Evolutionary conservation across 1,140 invertebrate genomes (phyloP).

Genomic region (Hyphantria cunea): DNA sequence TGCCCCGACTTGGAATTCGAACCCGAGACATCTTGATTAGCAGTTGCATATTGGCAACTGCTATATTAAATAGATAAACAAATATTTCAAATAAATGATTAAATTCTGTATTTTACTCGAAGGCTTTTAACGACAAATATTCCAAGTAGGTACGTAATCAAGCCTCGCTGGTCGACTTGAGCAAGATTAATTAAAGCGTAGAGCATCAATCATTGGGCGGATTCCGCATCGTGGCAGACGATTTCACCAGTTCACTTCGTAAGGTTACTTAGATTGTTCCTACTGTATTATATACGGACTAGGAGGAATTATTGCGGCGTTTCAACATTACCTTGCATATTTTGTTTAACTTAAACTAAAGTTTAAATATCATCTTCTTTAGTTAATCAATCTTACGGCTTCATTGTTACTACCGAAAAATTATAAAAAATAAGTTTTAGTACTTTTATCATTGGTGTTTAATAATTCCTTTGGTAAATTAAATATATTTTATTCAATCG

Average conservation of each 20-base stretch:
- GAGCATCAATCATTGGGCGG: slow-evolving; percentile 60
- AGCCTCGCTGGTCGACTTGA: slow-evolving; percentile 42
- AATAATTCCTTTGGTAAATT: too few species aligned
- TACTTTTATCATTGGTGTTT: too few species aligned
- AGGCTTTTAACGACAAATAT: slow-evolving; percentile 33
- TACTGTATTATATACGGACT: slow-evolving; percentile 14
- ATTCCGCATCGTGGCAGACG: slow-evolving; percentile 40
- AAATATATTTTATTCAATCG: too few species aligned
- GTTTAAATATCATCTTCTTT: too few species aligned
- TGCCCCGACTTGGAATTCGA: too few species aligned
- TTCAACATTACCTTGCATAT: background rate
- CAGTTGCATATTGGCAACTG: too few species aligned
- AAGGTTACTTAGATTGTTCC: slow-evolving; percentile 32
- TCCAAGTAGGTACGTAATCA: slow-evolving; percentile 42
- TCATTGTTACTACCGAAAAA: too few species aligned
- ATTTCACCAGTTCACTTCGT: slow-evolving; percentile 33
- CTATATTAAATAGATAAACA: too few species aligned
- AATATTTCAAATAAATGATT: too few species aligned
- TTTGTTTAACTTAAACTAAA: background rate
- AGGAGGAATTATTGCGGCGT: background rate
- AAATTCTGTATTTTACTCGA: background rate
- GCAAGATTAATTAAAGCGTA: slow-evolving; percentile 62
- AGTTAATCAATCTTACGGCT: too few species aligned
- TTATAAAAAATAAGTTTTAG: too few species aligned
- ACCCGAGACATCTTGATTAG: too few species aligned